Conservation (phyloP, 2,888 invertebrate genomes). For the Agrochola circellaris region DNA sequence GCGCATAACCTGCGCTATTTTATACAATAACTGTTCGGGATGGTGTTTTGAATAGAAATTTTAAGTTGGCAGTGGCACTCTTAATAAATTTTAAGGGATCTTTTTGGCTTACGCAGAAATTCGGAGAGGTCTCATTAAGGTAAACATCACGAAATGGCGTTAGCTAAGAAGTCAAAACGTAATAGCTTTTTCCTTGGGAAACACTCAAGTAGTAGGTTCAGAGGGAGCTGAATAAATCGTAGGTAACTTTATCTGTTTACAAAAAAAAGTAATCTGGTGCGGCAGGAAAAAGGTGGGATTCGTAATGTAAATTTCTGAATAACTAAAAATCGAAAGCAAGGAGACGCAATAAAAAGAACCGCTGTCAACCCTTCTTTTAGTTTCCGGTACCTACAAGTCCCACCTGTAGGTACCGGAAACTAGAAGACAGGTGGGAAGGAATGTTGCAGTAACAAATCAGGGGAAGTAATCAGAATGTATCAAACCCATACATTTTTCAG, state of each 20-base stretch:
- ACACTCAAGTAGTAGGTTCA: constrained; percentile 5
- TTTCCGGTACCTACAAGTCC: constrained; percentile 29
- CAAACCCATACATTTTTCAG: not conserved
- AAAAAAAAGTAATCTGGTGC: constrained; percentile 55
- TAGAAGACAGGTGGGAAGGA: constrained; percentile 37
- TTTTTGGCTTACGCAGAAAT: constrained; percentile 59
- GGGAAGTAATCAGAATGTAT: constrained; percentile 26
- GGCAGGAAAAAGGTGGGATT: constrained; percentile 65
- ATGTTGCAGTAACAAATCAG: constrained; percentile 29
- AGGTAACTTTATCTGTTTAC: constrained; percentile 41
- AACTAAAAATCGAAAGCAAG: constrained; percentile 61
- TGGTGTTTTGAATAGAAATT: constrained; percentile 74
- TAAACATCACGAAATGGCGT: constrained; percentile 58
- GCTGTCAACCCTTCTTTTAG: constrained; percentile 67
- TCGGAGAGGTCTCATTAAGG: constrained; percentile 63
- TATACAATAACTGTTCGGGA: constrained; percentile 73
- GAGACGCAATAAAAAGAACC: constrained; percentile 65
- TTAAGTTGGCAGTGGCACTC: constrained; percentile 67
- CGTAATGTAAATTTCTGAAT: constrained; percentile 62
- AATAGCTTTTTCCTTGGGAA: constrained; percentile 55
- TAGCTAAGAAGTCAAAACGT: constrained; percentile 63
- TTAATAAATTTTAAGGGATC: constrained; percentile 66
- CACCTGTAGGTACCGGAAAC: too few species aligned
- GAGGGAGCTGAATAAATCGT: constrained; percentile 35
- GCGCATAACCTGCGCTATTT: constrained; percentile 81